These are phyloP conservation scores for Eupithecia exiguata DNA, from an alignment of 2,888 invertebrate species.

Conservation along the genomic window DNA sequence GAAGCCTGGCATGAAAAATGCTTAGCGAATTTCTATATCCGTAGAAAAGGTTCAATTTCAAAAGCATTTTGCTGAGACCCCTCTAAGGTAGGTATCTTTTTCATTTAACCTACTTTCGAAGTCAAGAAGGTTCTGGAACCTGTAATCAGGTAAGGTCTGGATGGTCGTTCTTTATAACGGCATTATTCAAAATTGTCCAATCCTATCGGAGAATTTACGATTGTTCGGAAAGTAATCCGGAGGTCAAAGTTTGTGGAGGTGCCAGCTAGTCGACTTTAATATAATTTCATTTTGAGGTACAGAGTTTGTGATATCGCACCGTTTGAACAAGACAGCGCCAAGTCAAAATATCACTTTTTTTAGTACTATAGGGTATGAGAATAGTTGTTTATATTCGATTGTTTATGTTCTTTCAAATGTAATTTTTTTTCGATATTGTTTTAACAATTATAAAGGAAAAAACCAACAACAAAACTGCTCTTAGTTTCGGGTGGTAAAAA, in stretches of 20 bases:
- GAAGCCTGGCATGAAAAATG: not conserved
- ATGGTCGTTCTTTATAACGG: slow-evolving; percentile 23
- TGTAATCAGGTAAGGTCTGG: slow-evolving; percentile 23
- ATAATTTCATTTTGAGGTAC: not conserved
- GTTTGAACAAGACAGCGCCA: too few relatives aligned
- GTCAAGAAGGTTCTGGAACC: slow-evolving; percentile 9
- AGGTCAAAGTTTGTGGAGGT: slow-evolving; percentile 33
- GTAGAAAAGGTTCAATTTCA: not conserved
- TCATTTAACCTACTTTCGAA: slow-evolving; percentile 4
- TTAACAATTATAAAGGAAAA: too few relatives aligned
- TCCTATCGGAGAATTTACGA: slow-evolving; percentile 60
- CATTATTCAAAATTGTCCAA: slow-evolving; percentile 53
- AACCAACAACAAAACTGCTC: too few relatives aligned
- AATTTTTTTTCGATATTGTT: too few relatives aligned
- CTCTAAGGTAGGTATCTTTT: not conserved
- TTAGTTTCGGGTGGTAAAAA: too few relatives aligned
- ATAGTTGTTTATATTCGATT: too few relatives aligned
- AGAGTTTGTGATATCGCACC: too few relatives aligned
- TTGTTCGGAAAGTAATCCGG: slow-evolving; percentile 63
- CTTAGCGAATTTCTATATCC: not conserved
- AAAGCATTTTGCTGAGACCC: not conserved
- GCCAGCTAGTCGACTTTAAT: slow-evolving; percentile 17
- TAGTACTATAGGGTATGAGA: too few relatives aligned
- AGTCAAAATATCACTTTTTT: too few relatives aligned
- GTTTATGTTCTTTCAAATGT: too few relatives aligned